Base-by-base conservation (phyloP, 1,140 invertebrate genomes). In the Zaprionus ornatus region DNA sequence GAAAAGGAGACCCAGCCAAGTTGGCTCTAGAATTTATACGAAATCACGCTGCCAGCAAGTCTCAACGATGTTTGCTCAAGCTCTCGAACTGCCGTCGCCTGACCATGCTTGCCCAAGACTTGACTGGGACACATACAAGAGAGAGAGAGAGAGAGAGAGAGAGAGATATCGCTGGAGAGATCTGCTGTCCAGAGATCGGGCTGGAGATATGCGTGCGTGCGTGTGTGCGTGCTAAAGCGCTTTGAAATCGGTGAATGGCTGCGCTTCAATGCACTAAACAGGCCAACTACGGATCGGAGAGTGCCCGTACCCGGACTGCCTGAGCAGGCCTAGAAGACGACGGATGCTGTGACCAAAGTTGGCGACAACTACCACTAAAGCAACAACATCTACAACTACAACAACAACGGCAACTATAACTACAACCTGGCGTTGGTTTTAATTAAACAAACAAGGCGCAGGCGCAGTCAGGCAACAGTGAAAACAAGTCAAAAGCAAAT, bases 331-430 rank as follows among this genome's bases (percentile, higher is more conserved):
- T 52, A 40, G 54, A 55, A 45, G 70, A 73, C 76, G 80, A 71
- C 85, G 84, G 84, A 88, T 90, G 84, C 84, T 88, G 84, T 90
- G 79, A 79, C 85, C 82, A 85, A 86, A 90, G 81, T 90, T 90
- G 85, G 79, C 72, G 83, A 68, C 70, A 50, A 50, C 37, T 27
- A n/a, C 69, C 40, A 42, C 40, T 42, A 42, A 5, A 73, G 42
- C 19, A 35, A 21, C 57, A 25, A 3, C 60, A 72, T 35, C 19
- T 27, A 21, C 57, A 25, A 3, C 60, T 68, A 66, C 45, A 15
- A 15, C 60, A 32, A 48, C 27, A 25, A 9, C 48, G 13, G 1
- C 21, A 67, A 35, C 79, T 7, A 62, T 68, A 78, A 78, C 82
- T 76, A 66, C 77, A 80, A 63, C 40, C 67, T 66, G 77, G 68